phyloP scores from a whole-genome alignment of 1,140 invertebrate species.

The Macrocentrus cingulum region DNA sequence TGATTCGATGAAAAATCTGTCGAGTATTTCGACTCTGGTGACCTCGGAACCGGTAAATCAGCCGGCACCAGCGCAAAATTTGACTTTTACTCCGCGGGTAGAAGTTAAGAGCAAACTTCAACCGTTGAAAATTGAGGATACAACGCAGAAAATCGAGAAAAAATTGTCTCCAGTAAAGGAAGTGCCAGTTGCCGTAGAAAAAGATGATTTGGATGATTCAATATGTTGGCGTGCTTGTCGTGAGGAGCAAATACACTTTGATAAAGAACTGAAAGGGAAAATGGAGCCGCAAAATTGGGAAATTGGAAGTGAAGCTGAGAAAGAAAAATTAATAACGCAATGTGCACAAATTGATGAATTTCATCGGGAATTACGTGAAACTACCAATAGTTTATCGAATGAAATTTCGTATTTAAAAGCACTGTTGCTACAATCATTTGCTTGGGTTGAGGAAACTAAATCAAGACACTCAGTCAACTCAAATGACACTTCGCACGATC shows the following conservation, averaged over 20 bases:
- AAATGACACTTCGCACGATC: slow-evolving; percentile 33
- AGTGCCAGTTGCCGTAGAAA: slow-evolving; percentile 7
- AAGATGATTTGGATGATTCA: slow-evolving; percentile 34
- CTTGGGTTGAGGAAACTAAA: slow-evolving; percentile 57
- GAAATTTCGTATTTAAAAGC: slow-evolving; percentile 54
- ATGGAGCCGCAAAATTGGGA: slow-evolving; percentile 37
- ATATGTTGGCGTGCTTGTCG: slow-evolving; percentile 44
- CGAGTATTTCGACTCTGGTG: slow-evolving; percentile 20
- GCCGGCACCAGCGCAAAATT: background rate
- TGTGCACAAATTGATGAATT: slow-evolving; percentile 54
- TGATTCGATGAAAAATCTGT: slow-evolving; percentile 26
- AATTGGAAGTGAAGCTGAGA: slow-evolving; percentile 58
- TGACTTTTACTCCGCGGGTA: background rate
- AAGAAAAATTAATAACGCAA: slow-evolving; percentile 48
- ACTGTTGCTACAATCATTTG: slow-evolving; percentile 53
- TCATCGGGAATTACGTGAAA: slow-evolving; percentile 54
- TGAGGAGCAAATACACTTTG: slow-evolving; percentile 56
- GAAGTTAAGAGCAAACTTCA: slow-evolving; percentile 34
- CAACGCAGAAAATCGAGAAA: slow-evolving; percentile 3
- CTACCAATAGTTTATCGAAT: slow-evolving; percentile 47
- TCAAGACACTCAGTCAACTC: slow-evolving; percentile 44
- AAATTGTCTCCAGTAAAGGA: slow-evolving; percentile 23
- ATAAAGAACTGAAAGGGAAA: slow-evolving; percentile 55
- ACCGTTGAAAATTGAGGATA: slow-evolving; percentile 22
- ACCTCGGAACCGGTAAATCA: background rate